These are phyloP conservation scores for Trypoxylus dichotomus DNA, from an alignment of 1,140 invertebrate species.

Conservation along the genomic window DNA sequence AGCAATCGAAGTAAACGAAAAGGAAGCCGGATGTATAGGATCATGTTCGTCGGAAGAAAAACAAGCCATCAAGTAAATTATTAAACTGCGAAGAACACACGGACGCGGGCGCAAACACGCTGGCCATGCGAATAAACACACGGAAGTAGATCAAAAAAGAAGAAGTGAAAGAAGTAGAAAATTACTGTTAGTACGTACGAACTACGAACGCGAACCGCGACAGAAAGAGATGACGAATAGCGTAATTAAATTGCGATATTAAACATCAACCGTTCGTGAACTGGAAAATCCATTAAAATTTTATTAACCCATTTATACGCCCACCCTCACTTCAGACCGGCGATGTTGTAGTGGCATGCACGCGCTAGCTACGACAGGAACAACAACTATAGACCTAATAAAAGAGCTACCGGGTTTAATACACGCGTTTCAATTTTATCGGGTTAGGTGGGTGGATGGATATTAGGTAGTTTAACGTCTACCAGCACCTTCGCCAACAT, in stretches of 20 bases:
- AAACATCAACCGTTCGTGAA: constrained; percentile 14
- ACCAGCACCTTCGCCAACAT: neutral
- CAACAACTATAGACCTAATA: neutral
- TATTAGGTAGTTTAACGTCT: neutral
- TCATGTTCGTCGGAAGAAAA: neutral
- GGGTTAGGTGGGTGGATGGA: neutral
- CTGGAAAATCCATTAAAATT: constrained; percentile 13
- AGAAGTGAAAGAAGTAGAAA: neutral
- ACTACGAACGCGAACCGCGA: neutral
- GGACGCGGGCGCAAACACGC: neutral
- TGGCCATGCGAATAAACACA: neutral
- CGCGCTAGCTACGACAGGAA: neutral
- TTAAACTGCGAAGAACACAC: neutral
- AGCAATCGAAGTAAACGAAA: neutral
- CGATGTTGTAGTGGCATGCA: neutral
- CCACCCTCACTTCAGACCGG: neutral
- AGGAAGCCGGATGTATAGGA: neutral
- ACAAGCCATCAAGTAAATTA: constrained; percentile 13
- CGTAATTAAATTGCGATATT: constrained; percentile 23
- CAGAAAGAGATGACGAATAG: neutral
- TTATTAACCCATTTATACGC: constrained; percentile 10
- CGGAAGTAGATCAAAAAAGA: neutral
- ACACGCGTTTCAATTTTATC: neutral
- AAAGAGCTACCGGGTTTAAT: neutral
- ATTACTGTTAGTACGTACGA: neutral